Conservation (phyloP, 2,888 invertebrate species). For the Tetragonula carbonaria region DNA sequence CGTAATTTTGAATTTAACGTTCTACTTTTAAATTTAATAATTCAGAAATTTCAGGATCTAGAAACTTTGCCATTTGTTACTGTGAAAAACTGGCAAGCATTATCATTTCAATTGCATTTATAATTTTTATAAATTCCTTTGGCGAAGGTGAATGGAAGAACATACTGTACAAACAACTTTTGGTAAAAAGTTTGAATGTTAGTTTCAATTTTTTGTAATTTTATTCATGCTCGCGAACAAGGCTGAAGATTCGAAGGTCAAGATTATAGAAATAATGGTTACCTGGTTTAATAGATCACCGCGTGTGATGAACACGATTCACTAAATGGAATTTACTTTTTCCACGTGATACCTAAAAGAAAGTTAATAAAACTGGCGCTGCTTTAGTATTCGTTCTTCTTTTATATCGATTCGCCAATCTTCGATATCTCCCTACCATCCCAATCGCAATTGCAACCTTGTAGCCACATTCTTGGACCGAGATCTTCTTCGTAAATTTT, state of each 20-base stretch:
- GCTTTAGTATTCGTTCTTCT: slow-evolving; percentile 82
- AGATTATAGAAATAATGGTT: slow-evolving; percentile 9
- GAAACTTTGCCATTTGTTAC: background rate
- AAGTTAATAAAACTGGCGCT: slow-evolving; percentile 83
- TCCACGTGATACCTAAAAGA: slow-evolving; percentile 77
- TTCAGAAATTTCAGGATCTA: background rate
- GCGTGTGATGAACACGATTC: slow-evolving; percentile 49
- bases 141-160: background rate
- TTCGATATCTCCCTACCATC: slow-evolving; percentile 57
- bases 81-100: background rate
- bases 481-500: slow-evolving; percentile 25
- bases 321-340: slow-evolving; percentile 55
- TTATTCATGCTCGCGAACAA: background rate
- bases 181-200: background rate
- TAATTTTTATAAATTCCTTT: background rate
- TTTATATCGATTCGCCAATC: slow-evolving; percentile 78
- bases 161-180: background rate
- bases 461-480: slow-evolving; percentile 27
- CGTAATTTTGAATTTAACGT: background rate
- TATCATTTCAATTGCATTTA: background rate
- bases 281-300: slow-evolving; percentile 46
- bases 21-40: background rate
- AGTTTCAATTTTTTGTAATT: background rate
- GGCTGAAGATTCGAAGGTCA: background rate
- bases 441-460: slow-evolving; percentile 40